A percentile compares a stretch with the other conserved stretches of the same genome.
These are phyloP conservation scores for Caenorhabditis brenneri DNA, from an alignment of 1,140 invertebrate species.

Conservation along the genomic window DNA sequence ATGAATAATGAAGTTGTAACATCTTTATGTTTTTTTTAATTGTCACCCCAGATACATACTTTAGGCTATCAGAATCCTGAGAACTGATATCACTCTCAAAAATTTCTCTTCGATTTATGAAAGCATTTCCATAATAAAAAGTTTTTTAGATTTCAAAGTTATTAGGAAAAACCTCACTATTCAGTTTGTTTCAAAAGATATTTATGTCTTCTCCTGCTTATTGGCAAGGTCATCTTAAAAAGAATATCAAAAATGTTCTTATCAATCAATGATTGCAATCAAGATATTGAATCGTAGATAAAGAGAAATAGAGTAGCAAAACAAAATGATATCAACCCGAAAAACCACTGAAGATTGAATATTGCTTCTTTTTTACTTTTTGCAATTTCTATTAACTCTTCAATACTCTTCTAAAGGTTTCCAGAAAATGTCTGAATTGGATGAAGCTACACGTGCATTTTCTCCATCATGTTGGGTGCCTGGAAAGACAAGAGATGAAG, in stretches of 20 bases:
- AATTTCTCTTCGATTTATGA: no score
- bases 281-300: not conserved
- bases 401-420: not conserved
- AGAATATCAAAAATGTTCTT: not conserved
- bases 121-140: no score
- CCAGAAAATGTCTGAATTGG: not conserved
- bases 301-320: not conserved
- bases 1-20: no score
- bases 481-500: constrained; percentile 1
- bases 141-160: no score
- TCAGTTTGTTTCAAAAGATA: no score
- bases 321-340: not conserved
- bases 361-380: not conserved
- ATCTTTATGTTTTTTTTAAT: no score
- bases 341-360: not conserved
- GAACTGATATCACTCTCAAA: no score
- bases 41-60: no score
- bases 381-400: not conserved
- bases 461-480: constrained; percentile 23
- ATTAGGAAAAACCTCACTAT: no score
- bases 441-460: not conserved
- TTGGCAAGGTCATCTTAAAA: not conserved
- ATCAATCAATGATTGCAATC: constrained; percentile 5
- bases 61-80: no score
- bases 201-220: no score